A percentile compares a stretch with the other conserved stretches of the same genome.
These are phyloP conservation scores for Antheraea assamensis DNA, from an alignment of 2,888 invertebrate species.

Conservation along the genomic window DNA sequence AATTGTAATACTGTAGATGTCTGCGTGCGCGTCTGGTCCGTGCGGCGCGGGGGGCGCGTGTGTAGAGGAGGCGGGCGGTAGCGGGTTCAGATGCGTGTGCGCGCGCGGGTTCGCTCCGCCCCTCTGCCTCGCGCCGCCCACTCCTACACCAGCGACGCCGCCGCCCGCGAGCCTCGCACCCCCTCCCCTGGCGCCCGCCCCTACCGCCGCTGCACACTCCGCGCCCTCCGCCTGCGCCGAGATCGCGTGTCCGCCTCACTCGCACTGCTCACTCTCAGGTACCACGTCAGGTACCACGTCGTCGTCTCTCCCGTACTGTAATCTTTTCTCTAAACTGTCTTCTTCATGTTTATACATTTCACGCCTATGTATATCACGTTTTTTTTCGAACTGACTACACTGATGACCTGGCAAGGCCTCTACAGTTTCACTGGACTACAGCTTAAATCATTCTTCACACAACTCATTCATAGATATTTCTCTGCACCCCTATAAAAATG, in stretches of 20 bases:
- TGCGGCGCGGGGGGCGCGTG: constrained; percentile 91
- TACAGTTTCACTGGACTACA: too few species aligned
- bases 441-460: too few species aligned
- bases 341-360: too few species aligned
- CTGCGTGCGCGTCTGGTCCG: constrained; percentile 85
- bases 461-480: too few species aligned
- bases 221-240: constrained; percentile 75
- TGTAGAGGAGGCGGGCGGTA: constrained; percentile 76
- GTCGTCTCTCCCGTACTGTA: too few species aligned
- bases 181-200: constrained; percentile 50
- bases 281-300: too few species aligned
- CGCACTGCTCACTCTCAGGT: constrained; percentile 76
- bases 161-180: constrained; percentile 54
- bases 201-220: constrained; percentile 49
- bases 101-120: constrained; percentile 78
- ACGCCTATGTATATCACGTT: too few species aligned
- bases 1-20: constrained; percentile 54
- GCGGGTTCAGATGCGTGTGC: constrained; percentile 87
- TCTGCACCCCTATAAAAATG: too few species aligned
- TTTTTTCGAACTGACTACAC: too few species aligned
- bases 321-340: too few species aligned
- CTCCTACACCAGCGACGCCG: constrained; percentile 63
- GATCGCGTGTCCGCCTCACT: constrained; percentile 83
- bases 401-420: too few species aligned
- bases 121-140: constrained; percentile 62